Percentiles rank a stretch among this genome's conserved stretches.
Evolutionary conservation across 2,113 vertebrate genomes (phyloP).

Genomic region (Bungarus multicinctus): DNA sequence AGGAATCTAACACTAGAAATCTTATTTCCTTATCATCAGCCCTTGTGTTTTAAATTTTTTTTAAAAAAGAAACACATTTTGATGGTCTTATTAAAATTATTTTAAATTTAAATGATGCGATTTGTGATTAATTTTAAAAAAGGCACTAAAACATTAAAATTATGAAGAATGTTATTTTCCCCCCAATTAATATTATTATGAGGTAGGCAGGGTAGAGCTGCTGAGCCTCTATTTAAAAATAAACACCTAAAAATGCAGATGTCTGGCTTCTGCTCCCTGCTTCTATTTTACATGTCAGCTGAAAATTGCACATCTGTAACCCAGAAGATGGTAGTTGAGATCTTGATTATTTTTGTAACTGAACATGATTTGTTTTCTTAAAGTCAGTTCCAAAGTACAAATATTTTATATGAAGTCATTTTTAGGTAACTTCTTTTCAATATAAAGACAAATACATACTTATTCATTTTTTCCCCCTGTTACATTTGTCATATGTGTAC

Average conservation of each 20-base stretch:
- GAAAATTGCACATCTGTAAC: conserved; percentile 42
- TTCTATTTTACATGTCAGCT: conserved; percentile 26
- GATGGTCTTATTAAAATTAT: conserved; percentile 23
- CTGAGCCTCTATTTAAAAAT: conserved; percentile 7
- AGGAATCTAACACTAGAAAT: background rate
- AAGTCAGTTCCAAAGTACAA: conserved; percentile 16
- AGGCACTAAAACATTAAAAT: conserved; percentile 2
- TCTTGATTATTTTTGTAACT: conserved; percentile 28
- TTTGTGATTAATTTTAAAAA: background rate
- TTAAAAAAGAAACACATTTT: background rate
- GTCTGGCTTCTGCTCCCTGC: background rate
- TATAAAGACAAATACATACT: background rate
- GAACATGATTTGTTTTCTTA: conserved; percentile 35
- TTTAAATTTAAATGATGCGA: conserved; percentile 6
- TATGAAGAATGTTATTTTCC: conserved; percentile 20
- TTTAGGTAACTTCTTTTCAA: background rate
- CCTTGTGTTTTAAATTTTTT: background rate
- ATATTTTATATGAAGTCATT: background rate
- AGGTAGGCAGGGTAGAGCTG: background rate
- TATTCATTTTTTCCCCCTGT: background rate
- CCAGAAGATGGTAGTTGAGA: conserved; percentile 21
- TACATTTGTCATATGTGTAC: background rate
- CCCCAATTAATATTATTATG: conserved; percentile 6
- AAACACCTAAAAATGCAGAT: conserved; percentile 35
- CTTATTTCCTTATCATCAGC: conserved; percentile 3